Evolutionary conservation across 2,113 vertebrate genomes (phyloP).

Genomic region (Hippocampus guttulatus): DNA sequence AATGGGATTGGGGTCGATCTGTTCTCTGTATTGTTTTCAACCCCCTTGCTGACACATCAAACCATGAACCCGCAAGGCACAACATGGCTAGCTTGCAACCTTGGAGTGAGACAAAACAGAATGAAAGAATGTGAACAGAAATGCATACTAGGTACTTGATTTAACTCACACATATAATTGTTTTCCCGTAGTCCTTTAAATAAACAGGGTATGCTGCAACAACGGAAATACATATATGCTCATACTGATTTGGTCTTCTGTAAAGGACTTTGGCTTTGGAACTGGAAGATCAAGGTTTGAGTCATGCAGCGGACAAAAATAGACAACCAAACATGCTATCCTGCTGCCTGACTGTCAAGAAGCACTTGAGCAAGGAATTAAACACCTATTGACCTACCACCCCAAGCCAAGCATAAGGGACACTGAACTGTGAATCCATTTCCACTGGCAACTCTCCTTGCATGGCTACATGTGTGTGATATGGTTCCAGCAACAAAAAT

Average conservation of each 20-base stretch:
- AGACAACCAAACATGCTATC: not conserved
- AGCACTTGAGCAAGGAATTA: not conserved
- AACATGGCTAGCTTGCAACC: conserved; percentile 11
- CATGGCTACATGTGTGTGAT: not conserved
- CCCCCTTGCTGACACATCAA: conserved; percentile 29
- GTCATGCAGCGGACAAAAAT: not conserved
- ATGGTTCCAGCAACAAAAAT: too few species aligned
- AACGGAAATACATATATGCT: not conserved
- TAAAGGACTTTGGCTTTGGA: not conserved
- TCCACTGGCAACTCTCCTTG: not conserved
- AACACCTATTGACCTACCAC: not conserved
- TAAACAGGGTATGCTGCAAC: not conserved
- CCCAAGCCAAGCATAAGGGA: not conserved
- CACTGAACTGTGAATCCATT: not conserved
- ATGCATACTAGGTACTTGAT: not conserved
- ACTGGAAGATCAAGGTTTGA: not conserved
- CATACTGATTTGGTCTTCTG: conserved; percentile 23
- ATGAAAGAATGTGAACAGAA: conserved; percentile 7
- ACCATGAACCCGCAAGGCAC: conserved; percentile 18
- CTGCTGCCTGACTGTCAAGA: not conserved
- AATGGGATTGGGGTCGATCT: conserved; percentile 61
- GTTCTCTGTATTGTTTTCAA: conserved; percentile 60
- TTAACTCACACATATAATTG: not conserved
- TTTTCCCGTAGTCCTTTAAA: not conserved
- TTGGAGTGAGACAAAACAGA: conserved; percentile 22